A percentile compares a stretch with the other conserved stretches of the same genome.
Evolutionary conservation across 2,113 vertebrate genomes (phyloP).

Genomic region (Balaenoptera acutorostrata): DNA sequence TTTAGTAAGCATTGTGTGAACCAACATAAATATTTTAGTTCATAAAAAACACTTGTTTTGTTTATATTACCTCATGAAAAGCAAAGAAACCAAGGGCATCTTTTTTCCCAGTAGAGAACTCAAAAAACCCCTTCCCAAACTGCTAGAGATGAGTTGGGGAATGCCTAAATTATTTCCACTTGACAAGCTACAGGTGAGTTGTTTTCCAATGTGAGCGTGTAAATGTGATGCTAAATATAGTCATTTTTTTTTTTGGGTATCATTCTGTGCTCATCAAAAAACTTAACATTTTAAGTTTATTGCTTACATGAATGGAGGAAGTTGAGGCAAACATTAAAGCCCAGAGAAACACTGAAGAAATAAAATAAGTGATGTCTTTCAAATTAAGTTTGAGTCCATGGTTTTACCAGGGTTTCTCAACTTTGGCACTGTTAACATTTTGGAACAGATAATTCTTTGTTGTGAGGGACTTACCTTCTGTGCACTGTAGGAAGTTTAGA

Average conservation of each 20-base stretch:
- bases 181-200: neutral
- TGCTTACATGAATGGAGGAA: neutral
- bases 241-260: slow-evolving; percentile 2
- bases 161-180: neutral
- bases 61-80: neutral
- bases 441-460: neutral
- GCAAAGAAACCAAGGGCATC: neutral
- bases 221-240: slow-evolving; percentile 42
- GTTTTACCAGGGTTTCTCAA: neutral
- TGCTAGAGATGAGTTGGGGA: neutral
- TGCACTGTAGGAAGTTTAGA: neutral
- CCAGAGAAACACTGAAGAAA: neutral
- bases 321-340: neutral
- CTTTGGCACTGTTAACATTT: neutral
- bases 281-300: slow-evolving; percentile 68
- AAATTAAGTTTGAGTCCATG: neutral
- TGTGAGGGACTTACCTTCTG: neutral
- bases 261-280: slow-evolving; percentile 61
- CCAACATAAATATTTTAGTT: neutral
- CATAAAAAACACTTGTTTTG: neutral
- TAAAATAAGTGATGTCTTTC: neutral
- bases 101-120: neutral
- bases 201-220: neutral
- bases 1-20: neutral
- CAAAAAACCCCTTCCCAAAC: neutral